Percentiles rank a stretch among this genome's conserved stretches.
phyloP scores from a whole-genome alignment of 2,113 vertebrate species.

The Tursiops truncatus region DNA sequence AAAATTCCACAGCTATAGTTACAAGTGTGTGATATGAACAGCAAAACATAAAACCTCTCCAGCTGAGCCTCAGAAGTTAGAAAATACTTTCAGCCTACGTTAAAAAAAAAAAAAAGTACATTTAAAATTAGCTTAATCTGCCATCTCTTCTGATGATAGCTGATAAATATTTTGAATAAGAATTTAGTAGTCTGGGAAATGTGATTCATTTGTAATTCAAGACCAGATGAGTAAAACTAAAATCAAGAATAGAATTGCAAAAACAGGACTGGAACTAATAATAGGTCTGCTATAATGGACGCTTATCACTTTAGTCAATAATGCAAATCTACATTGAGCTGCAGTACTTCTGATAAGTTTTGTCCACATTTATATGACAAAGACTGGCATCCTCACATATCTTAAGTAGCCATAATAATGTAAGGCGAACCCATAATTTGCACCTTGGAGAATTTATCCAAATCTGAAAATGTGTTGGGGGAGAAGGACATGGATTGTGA shows the following conservation, averaged over 20 bases:
- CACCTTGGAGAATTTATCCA: neutral
- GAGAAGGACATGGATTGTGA: neutral
- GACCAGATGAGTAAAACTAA: neutral
- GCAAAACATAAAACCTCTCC: neutral
- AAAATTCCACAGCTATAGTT: neutral
- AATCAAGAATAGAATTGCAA: constrained; percentile 1
- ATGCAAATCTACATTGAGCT: neutral
- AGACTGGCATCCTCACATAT: neutral
- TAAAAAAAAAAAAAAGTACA: neutral
- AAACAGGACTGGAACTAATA: neutral
- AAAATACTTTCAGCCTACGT: neutral
- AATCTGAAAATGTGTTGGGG: neutral
- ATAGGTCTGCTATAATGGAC: neutral
- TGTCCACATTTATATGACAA: neutral
- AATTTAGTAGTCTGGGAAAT: neutral
- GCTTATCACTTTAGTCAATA: neutral
- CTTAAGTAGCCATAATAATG: neutral
- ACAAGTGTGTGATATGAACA: neutral
- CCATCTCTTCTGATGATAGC: neutral
- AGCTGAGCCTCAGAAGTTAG: neutral
- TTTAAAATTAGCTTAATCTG: constrained; percentile 33
- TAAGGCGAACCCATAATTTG: neutral
- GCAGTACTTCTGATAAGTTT: neutral
- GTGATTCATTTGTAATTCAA: constrained; percentile 40
- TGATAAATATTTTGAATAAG: constrained; percentile 50